phyloP scores from a whole-genome alignment of 2,113 vertebrate genomes.

The Potamarius usumacintae region DNA sequence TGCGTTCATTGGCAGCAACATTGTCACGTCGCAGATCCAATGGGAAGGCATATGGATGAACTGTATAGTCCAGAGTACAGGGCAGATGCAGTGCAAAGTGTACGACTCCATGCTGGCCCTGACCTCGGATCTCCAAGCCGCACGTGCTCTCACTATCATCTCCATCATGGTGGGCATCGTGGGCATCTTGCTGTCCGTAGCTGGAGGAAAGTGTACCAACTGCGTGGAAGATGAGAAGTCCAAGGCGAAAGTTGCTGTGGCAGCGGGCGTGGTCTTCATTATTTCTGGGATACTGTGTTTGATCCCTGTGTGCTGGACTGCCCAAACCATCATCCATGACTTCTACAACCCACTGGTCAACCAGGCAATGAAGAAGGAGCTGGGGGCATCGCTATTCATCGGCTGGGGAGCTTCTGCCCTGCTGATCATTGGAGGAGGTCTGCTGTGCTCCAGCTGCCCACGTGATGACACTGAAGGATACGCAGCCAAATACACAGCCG shows the following conservation, averaged over 20 bases:
- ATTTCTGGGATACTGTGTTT: constrained; percentile 66
- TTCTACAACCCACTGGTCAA: constrained; percentile 71
- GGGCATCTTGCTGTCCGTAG: constrained; percentile 71
- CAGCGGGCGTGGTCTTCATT: constrained; percentile 70
- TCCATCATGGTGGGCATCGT: constrained; percentile 70
- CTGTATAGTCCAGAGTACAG: constrained; percentile 77
- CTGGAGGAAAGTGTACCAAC: constrained; percentile 77
- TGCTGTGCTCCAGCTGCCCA: constrained; percentile 75
- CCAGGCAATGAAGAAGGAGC: constrained; percentile 68
- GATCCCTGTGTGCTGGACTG: constrained; percentile 75
- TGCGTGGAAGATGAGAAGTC: constrained; percentile 64
- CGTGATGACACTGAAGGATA: constrained; percentile 55
- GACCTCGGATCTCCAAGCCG: constrained; percentile 72
- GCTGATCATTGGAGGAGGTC: constrained; percentile 72
- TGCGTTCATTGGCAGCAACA: constrained; percentile 75
- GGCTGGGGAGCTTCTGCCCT: constrained; percentile 73
- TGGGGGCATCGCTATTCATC: constrained; percentile 74
- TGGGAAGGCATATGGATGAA: constrained; percentile 80
- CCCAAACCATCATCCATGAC: constrained; percentile 66
- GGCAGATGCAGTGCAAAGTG: constrained; percentile 81
- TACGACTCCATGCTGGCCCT: constrained; percentile 79
- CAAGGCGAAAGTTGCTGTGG: constrained; percentile 70
- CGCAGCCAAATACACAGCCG: constrained; percentile 64
- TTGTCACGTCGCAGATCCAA: constrained; percentile 68
- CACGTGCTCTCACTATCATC: constrained; percentile 70